phyloP scores from a whole-genome alignment of 1,140 invertebrate genomes.

The Rhopalosiphum maidis region DNA sequence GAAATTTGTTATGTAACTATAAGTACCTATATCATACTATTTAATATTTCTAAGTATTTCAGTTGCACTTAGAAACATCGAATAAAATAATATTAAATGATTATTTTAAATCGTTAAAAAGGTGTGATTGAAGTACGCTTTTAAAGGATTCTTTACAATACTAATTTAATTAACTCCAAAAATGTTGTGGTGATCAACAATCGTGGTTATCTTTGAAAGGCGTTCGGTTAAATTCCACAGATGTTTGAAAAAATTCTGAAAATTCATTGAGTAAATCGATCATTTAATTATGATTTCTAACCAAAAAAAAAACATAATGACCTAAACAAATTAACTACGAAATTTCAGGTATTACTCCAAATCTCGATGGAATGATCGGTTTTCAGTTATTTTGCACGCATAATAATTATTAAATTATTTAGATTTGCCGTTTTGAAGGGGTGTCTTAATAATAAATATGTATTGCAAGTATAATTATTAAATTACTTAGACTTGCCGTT shows the following conservation, averaged over 20 bases:
- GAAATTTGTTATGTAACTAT: no score
- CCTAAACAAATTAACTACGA: not conserved
- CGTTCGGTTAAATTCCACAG: not conserved
- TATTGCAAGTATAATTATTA: not conserved
- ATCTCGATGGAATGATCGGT: not conserved
- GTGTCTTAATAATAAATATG: not conserved
- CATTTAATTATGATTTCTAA: not conserved
- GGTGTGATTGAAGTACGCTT: no score
- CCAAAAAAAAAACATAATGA: not conserved
- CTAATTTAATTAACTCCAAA: not conserved
- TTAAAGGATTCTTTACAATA: not conserved
- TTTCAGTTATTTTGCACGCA: not conserved
- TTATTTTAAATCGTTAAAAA: no score
- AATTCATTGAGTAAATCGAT: not conserved
- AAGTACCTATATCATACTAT: no score
- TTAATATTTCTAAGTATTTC: no score
- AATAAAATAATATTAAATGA: no score
- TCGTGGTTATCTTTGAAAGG: not conserved
- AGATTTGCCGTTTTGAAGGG: not conserved
- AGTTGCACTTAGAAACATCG: no score
- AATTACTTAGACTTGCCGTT: not conserved
- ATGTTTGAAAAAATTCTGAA: not conserved
- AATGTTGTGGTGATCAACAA: not conserved
- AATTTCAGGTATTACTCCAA: not conserved
- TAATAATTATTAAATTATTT: not conserved